Evolutionary conservation across 2,797 vertebrate genomes (phyloP).

Genomic region (Sebastiscus tertius): DNA sequence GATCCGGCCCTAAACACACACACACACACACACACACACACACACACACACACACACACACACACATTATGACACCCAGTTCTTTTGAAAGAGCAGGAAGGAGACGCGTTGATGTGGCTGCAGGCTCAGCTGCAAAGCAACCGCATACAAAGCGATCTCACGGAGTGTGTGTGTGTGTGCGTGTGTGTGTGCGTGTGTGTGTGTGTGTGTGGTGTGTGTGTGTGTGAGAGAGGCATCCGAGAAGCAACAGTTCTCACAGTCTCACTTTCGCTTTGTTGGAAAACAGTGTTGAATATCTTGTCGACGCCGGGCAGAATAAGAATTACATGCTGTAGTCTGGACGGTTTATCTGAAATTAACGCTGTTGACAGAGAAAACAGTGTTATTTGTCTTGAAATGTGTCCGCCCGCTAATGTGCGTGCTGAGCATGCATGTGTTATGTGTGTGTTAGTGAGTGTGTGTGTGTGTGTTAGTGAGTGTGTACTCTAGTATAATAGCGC

Average conservation of each 20-base stretch:
- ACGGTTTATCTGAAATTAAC: neutral
- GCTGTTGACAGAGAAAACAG: neutral
- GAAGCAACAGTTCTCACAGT: constrained; percentile 9
- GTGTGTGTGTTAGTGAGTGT: constrained; percentile 18
- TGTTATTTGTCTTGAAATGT: constrained; percentile 19
- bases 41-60: neutral
- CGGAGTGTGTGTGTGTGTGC: neutral
- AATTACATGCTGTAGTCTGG: neutral
- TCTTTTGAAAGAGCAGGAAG: constrained; percentile 27
- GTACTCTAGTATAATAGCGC: constrained; percentile 25
- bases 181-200: neutral
- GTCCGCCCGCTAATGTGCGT: neutral
- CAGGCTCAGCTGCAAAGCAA: constrained; percentile 37
- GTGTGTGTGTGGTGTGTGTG: neutral
- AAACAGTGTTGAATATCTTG: constrained; percentile 19
- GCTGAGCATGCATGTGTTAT: neutral
- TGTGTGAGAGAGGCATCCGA: constrained; percentile 3
- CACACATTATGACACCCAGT: neutral
- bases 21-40: neutral
- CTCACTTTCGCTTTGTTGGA: constrained; percentile 40
- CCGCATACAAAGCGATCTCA: neutral
- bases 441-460: constrained; percentile 17
- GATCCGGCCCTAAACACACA: neutral
- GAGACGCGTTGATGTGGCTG: constrained; percentile 28
- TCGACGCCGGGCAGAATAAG: neutral